Percentiles rank a stretch among this genome's conserved stretches.
These are phyloP conservation scores for Oreochromis mossambicus DNA, from an alignment of 2,797 vertebrate genomes.

Conservation along the genomic window DNA sequence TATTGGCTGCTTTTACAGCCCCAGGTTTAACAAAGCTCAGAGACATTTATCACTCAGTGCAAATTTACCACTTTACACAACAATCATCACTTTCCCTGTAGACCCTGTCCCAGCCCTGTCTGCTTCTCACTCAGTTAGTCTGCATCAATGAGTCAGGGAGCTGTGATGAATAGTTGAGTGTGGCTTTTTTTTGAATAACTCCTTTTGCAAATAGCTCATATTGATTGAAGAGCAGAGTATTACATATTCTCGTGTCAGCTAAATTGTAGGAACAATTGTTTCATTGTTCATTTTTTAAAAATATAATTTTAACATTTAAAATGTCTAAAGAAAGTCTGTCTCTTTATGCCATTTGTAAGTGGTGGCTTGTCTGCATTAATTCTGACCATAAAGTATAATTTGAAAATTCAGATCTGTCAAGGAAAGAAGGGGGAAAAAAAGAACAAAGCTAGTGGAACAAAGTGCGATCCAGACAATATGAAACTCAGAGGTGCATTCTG, in stretches of 20 bases:
- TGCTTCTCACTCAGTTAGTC: conserved; percentile 59
- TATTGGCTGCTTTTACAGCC: conserved; percentile 69
- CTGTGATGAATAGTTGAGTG: conserved; percentile 57
- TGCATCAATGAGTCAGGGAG: conserved; percentile 42
- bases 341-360: conserved; percentile 9
- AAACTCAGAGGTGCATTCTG: conserved; percentile 33
- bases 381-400: conserved; percentile 25
- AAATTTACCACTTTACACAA: conserved; percentile 63
- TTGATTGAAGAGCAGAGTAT: conserved; percentile 35
- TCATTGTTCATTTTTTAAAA: conserved; percentile 38
- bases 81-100: conserved; percentile 66
- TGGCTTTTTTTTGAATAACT: conserved; percentile 13
- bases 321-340: conserved; percentile 8
- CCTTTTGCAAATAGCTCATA: conserved; percentile 44
- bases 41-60: conserved; percentile 71
- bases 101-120: conserved; percentile 36
- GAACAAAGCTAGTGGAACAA: conserved; percentile 21
- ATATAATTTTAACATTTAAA: conserved; percentile 29
- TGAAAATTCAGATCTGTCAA: conserved; percentile 42
- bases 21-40: conserved; percentile 60
- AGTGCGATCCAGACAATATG: conserved; percentile 23
- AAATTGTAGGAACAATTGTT: conserved; percentile 42
- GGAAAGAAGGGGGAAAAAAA: not conserved
- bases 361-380: conserved; percentile 5
- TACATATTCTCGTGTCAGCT: conserved; percentile 34